Evolutionary conservation across 2,888 invertebrate species (phyloP).

Genomic region (Serrognathus titanus): DNA sequence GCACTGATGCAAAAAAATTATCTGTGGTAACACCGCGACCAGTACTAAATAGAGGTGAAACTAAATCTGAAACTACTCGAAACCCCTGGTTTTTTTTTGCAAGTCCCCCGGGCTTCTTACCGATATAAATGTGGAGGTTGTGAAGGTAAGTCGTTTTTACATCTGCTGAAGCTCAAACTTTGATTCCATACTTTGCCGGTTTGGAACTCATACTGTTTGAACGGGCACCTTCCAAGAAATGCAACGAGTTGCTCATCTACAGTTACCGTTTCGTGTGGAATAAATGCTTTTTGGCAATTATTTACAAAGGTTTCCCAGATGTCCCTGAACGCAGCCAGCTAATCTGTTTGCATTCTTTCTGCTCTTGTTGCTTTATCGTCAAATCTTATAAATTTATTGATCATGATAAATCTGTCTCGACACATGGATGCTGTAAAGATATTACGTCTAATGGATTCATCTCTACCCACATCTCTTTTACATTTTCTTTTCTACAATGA

Average conservation of each 20-base stretch:
- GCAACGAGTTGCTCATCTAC: too few species aligned
- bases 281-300: too few species aligned
- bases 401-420: conserved; percentile 3
- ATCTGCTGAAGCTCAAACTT: neutral
- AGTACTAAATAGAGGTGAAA: conserved; percentile 25
- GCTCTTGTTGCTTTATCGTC: conserved; percentile 5
- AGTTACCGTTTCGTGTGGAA: too few species aligned
- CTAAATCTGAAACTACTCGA: conserved; percentile 31
- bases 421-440: conserved; percentile 10
- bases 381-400: conserved; percentile 6
- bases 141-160: too few species aligned
- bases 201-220: conserved; percentile 15
- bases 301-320: conserved; percentile 1
- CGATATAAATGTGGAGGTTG: too few species aligned
- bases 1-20: conserved; percentile 27
- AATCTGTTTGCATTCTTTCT: conserved; percentile 4
- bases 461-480: conserved; percentile 7
- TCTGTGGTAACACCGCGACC: conserved; percentile 29
- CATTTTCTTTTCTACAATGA: conserved; percentile 4
- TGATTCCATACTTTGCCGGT: conserved; percentile 11
- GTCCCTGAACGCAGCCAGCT: conserved; percentile 1
- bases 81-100: conserved; percentile 29
- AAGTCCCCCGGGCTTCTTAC: conserved; percentile 20
- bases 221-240: too few species aligned
- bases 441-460: conserved; percentile 2